These are phyloP conservation scores for Umimayanthus kanabou DNA, from an alignment of 92 coral and sea anemone genomes.

Conservation along the genomic window DNA sequence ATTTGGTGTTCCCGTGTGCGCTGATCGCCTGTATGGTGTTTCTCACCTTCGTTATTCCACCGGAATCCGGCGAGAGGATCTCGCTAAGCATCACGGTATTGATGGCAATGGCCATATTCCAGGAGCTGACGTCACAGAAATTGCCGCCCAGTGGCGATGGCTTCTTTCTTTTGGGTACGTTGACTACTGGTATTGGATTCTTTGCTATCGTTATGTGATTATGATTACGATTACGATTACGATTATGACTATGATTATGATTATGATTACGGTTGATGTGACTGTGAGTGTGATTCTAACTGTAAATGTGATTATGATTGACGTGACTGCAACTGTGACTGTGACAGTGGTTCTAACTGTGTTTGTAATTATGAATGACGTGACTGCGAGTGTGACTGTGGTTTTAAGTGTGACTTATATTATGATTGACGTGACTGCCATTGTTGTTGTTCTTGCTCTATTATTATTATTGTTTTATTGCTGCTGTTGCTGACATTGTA, in stretches of 20 bases:
- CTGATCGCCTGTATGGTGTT: slow-evolving; percentile 82
- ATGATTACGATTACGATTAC: no score
- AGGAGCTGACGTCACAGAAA: slow-evolving; percentile 82
- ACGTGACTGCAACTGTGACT: no score
- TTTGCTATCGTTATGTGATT: background rate
- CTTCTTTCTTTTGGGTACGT: slow-evolving; percentile 78
- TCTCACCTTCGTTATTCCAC: slow-evolving; percentile 78
- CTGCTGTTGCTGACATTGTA: background rate
- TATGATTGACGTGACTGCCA: background rate
- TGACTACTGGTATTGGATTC: background rate
- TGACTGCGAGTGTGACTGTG: background rate
- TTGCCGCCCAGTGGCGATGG: slow-evolving; percentile 78
- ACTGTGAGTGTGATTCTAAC: background rate
- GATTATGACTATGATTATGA: background rate
- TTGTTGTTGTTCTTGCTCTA: background rate
- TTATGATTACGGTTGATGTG: background rate
- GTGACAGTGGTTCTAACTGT: background rate
- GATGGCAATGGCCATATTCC: slow-evolving; percentile 92
- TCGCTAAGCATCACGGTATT: slow-evolving; percentile 86
- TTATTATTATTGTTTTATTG: background rate
- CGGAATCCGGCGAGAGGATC: slow-evolving; percentile 89
- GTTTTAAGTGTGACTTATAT: background rate
- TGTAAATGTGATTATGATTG: no score
- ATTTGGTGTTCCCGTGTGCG: slow-evolving; percentile 82
- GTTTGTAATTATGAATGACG: background rate